phyloP scores from a whole-genome alignment of 2,888 invertebrate genomes.

The Cheilosia grossa region DNA sequence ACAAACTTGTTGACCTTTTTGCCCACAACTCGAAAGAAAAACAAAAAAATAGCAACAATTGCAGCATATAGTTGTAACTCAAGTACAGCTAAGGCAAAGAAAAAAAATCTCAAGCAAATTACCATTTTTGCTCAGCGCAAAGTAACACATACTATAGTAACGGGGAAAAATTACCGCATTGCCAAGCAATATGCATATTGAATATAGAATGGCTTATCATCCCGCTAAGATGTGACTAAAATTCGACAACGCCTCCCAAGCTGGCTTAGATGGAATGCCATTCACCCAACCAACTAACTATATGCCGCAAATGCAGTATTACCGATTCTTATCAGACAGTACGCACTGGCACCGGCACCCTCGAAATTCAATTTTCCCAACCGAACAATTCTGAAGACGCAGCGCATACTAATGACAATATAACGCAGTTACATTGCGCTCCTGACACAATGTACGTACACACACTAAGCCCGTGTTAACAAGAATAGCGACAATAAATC shows the following conservation, averaged over 20 bases:
- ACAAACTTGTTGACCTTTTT: constrained; percentile 73
- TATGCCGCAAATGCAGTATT: constrained; percentile 39
- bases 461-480: constrained; percentile 36
- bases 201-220: constrained; percentile 40
- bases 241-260: constrained; percentile 38
- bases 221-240: constrained; percentile 67
- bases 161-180: constrained; percentile 44
- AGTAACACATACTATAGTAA: constrained; percentile 25
- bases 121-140: constrained; percentile 42
- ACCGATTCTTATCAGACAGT: constrained; percentile 43
- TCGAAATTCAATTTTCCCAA: constrained; percentile 45
- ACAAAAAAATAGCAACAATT: constrained; percentile 12
- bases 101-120: constrained; percentile 28
- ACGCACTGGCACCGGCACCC: constrained; percentile 37
- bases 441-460: constrained; percentile 16
- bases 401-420: constrained; percentile 53
- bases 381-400: constrained; percentile 18
- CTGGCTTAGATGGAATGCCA: constrained; percentile 33
- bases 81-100: not conserved
- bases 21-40: constrained; percentile 45
- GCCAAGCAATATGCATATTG: constrained; percentile 16
- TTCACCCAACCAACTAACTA: constrained; percentile 12
- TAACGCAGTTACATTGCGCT: constrained; percentile 12
- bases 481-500: constrained; percentile 8
- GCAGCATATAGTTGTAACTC: constrained; percentile 30